These are phyloP conservation scores for Agrilus cyanescens DNA, from an alignment of 2,888 invertebrate species.

Conservation along the genomic window DNA sequence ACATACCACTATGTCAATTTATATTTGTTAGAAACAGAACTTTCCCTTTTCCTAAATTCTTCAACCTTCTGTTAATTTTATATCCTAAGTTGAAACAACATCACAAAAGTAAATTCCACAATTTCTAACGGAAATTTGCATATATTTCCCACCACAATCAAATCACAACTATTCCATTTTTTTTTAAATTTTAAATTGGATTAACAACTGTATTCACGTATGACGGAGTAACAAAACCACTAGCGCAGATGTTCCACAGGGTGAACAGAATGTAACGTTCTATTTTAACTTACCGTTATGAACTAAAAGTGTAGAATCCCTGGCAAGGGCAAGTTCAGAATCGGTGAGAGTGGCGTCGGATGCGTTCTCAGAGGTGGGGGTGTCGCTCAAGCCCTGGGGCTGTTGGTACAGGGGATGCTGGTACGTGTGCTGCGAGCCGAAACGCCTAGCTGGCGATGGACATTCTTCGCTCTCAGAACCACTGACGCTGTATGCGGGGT, in stretches of 20 bases:
- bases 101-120: too few relatives aligned
- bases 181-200: too few relatives aligned
- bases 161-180: too few relatives aligned
- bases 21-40: too few relatives aligned
- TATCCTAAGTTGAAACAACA: too few relatives aligned
- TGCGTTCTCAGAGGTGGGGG: conserved; percentile 74
- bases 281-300: conserved; percentile 63
- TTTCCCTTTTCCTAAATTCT: too few relatives aligned
- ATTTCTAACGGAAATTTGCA: too few relatives aligned
- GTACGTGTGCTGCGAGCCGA: conserved; percentile 41
- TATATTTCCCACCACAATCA: too few relatives aligned
- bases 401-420: conserved; percentile 41
- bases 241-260: background rate
- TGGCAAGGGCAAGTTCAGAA: conserved; percentile 69
- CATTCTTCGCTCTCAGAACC: conserved; percentile 60
- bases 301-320: conserved; percentile 69
- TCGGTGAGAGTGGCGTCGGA: conserved; percentile 77
- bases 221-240: conserved; percentile 1
- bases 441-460: conserved; percentile 38
- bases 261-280: background rate
- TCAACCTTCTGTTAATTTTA: too few relatives aligned
- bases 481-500: conserved; percentile 69
- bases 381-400: conserved; percentile 53
- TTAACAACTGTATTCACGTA: conserved; percentile 1
- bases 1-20: too few relatives aligned